These are phyloP conservation scores for Hapalemur alaotrensis DNA, from an alignment of 2,797 vertebrate species.

Conservation along the genomic window DNA sequence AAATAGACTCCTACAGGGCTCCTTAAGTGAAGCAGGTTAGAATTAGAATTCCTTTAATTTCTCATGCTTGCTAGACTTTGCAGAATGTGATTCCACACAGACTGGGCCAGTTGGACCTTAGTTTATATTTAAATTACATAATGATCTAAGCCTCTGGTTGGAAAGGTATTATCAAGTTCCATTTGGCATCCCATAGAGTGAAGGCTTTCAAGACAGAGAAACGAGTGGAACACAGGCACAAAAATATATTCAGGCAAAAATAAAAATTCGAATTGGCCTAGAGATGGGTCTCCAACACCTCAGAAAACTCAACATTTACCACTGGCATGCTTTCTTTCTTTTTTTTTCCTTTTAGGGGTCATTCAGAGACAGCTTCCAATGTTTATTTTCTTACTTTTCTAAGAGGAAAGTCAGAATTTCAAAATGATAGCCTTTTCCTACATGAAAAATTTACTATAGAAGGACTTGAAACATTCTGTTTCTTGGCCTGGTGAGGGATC, in stretches of 20 bases:
- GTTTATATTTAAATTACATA: neutral
- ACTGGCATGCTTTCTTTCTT: neutral
- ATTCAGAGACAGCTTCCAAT: neutral
- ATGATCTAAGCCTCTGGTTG: neutral
- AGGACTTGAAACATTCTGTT: neutral
- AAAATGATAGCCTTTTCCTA: neutral
- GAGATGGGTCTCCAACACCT: neutral
- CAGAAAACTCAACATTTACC: neutral
- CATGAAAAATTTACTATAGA: neutral
- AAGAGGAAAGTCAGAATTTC: neutral
- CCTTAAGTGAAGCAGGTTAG: neutral
- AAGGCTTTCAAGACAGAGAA: neutral
- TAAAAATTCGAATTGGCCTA: neutral
- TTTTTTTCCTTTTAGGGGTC: neutral
- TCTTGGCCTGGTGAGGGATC: neutral
- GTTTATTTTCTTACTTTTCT: neutral
- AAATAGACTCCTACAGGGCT: neutral
- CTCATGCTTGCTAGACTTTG: neutral
- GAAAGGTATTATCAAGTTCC: neutral
- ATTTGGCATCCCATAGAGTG: neutral
- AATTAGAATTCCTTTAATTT: neutral
- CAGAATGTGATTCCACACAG: neutral
- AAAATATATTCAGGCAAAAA: neutral
- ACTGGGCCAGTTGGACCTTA: neutral
- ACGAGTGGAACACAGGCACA: neutral